Evolutionary conservation across 2,888 invertebrate genomes (phyloP), one percentile per base, ranked within the genome.

Genomic region (Eilema caniola): DNA sequence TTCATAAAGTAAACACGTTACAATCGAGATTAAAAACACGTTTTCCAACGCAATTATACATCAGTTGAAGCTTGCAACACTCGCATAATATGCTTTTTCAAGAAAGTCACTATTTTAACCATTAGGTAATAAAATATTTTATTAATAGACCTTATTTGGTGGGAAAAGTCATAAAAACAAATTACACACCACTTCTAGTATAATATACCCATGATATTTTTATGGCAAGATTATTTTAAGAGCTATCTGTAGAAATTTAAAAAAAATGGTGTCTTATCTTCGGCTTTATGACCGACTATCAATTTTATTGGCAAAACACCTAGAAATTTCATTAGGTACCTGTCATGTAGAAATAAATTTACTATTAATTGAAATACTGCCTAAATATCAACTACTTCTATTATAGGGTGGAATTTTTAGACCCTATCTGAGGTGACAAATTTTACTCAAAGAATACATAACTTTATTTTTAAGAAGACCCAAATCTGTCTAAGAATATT

Each of bases 141-240:
- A 53, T 53, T 53, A 8, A 53, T n/a, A n/a, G 8, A 53, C n/a
- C 53, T 7, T 53, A n/a, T 53, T 53, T 41, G 20, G 53, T 53
- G 53, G 53, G 53, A 53, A 53, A 53, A n/a, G 53, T 10, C n/a
- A 53, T 53, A n/a, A 53, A 53, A 53, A 53, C 53, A 53, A 53
- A n/a, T 53, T 8, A 53, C n/a, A n/a, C 53, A n/a, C 53, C n/a
- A 53, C n/a, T 47, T 47, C 47, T 41, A 41, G 41, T 41, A 47
- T 47, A 47, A 47, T 47, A 20, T 47, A 5, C 16, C 8, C 10
- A 53, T n/a, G n/a, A n/a, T 53, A 53, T n/a, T 53, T 53, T n/a
- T 53, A 53, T 53, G 53, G 10, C 53, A 2, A n/a, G 2, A n/a
- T 53, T 53, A 53, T 53, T 53, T 53, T n/a, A 53, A n/a, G 53